phyloP scores from a whole-genome alignment of 2,888 invertebrate species.

The Xestia sexstrigata region DNA sequence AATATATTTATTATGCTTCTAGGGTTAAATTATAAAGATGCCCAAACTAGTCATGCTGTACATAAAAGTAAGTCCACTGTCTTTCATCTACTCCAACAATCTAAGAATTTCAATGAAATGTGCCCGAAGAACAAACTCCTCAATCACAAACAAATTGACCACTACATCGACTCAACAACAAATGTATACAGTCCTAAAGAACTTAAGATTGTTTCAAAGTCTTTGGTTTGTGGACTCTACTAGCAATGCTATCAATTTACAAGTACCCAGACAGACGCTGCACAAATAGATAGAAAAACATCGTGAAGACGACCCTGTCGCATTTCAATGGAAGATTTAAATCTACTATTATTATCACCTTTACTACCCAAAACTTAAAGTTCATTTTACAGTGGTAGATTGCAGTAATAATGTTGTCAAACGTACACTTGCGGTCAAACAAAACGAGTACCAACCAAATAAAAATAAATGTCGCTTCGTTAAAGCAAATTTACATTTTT shows the following conservation, averaged over 20 bases:
- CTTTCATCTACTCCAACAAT: neutral
- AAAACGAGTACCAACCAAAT: constrained; percentile 71
- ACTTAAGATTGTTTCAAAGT: constrained; percentile 58
- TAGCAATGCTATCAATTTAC: constrained; percentile 78
- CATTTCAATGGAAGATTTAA: constrained; percentile 66
- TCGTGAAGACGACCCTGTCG: constrained; percentile 67
- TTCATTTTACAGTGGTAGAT: constrained; percentile 40
- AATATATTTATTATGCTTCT: too few relatives aligned
- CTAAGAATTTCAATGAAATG: neutral
- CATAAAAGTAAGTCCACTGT: neutral
- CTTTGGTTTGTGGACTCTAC: constrained; percentile 49
- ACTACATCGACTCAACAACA: constrained; percentile 40
- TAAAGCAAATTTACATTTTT: constrained; percentile 87
- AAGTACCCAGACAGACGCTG: constrained; percentile 71
- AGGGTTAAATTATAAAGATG: too few relatives aligned
- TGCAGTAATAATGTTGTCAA: constrained; percentile 63
- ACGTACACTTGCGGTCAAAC: constrained; percentile 74
- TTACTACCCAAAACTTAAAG: constrained; percentile 49
- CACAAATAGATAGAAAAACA: constrained; percentile 75
- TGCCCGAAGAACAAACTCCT: neutral
- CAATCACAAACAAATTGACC: constrained; percentile 35
- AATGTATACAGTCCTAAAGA: constrained; percentile 47
- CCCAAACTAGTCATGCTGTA: too few relatives aligned
- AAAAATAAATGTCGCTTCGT: constrained; percentile 85
- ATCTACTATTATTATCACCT: constrained; percentile 47